These are phyloP conservation scores for Platynereis dumerilii DNA, from an alignment of 2,888 invertebrate genomes.

Conservation along the genomic window DNA sequence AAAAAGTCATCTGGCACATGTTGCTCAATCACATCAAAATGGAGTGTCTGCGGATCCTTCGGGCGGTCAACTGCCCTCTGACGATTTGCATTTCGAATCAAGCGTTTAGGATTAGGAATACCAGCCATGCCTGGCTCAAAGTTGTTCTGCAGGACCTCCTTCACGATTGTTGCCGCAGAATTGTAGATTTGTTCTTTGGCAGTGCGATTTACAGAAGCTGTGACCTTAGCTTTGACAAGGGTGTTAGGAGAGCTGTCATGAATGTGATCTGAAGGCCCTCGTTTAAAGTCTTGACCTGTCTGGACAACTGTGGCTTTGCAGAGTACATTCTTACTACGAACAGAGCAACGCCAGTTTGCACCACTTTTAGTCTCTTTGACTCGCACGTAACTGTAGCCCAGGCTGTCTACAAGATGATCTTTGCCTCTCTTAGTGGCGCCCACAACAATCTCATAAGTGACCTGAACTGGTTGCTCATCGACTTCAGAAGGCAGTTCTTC, in stretches of 20 bases:
- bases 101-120: neutral
- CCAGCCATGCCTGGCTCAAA: neutral
- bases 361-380: neutral
- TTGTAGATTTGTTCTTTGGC: neutral
- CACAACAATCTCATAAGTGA: neutral
- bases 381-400: neutral
- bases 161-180: neutral
- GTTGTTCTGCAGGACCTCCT: neutral
- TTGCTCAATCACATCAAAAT: slow-evolving; percentile 12
- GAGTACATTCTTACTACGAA: neutral
- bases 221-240: neutral
- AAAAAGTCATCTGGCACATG: slow-evolving; percentile 16
- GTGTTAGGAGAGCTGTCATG: neutral
- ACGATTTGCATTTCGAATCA: slow-evolving; percentile 6
- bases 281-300: neutral
- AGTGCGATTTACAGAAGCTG: neutral
- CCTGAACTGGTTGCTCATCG: too few species aligned
- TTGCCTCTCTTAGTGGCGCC: neutral
- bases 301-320: neutral
- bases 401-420: neutral
- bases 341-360: neutral
- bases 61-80: neutral
- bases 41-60: neutral
- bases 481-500: too few species aligned
- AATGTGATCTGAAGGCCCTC: neutral